Percentiles rank a stretch among this genome's conserved stretches.
Evolutionary conservation across 2,888 invertebrate genomes (phyloP).

Genomic region (Strigamia crassipes): DNA sequence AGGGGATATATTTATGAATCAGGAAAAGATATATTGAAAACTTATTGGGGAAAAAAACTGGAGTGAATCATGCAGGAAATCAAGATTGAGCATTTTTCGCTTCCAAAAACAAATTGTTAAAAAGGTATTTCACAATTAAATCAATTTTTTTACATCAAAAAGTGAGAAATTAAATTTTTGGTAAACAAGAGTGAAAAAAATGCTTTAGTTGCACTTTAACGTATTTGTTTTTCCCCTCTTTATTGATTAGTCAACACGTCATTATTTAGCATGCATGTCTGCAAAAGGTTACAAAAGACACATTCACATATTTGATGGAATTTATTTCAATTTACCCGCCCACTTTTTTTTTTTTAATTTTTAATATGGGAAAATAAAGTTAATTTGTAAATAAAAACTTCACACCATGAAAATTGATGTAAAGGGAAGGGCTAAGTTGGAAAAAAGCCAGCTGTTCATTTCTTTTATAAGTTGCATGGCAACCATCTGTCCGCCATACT

Average conservation of each 20-base stretch:
- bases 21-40: slow-evolving; percentile 25
- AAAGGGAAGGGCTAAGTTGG: slow-evolving; percentile 14
- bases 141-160: too few relatives aligned
- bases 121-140: slow-evolving; percentile 19
- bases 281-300: too few relatives aligned
- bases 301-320: not conserved
- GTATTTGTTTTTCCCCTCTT: too few relatives aligned
- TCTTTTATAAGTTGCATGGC: slow-evolving; percentile 37
- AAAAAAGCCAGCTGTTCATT: slow-evolving; percentile 40
- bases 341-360: not conserved
- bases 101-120: not conserved
- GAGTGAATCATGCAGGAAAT: slow-evolving; percentile 31
- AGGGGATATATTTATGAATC: slow-evolving; percentile 32
- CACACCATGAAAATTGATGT: not conserved
- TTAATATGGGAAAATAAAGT: not conserved
- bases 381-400: slow-evolving; percentile 13
- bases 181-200: too few relatives aligned
- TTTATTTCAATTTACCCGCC: not conserved
- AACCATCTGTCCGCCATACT: slow-evolving; percentile 38
- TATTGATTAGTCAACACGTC: too few relatives aligned
- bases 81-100: slow-evolving; percentile 1
- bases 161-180: too few relatives aligned
- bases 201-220: too few relatives aligned
- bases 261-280: too few relatives aligned
- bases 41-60: not conserved